Evolutionary conservation across 37 sponge, comb jelly and placozoan genomes (phyloP).

Genomic region (Beroe forskalii): DNA sequence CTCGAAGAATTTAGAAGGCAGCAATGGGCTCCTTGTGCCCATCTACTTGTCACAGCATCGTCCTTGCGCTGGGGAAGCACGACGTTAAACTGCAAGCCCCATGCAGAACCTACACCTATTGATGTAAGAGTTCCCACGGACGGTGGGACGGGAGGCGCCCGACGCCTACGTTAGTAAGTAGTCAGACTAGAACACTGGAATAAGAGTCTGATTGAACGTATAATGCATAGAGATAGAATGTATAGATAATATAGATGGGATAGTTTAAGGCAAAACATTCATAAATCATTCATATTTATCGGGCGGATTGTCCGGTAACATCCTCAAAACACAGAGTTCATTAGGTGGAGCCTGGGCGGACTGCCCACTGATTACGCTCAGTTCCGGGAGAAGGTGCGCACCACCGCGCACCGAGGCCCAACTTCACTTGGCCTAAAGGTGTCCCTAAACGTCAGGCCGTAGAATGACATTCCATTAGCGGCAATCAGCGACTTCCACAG

Average conservation of each 20-base stretch:
- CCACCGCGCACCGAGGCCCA: not conserved
- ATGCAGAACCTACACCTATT: not conserved
- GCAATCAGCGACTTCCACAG: not conserved
- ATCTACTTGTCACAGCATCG: not conserved
- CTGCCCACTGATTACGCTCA: not conserved
- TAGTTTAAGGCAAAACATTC: no score
- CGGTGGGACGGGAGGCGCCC: not conserved
- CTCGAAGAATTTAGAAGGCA: no score
- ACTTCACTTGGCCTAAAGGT: not conserved
- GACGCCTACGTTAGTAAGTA: not conserved
- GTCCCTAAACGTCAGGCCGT: not conserved
- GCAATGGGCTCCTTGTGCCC: no score
- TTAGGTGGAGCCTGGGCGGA: not conserved
- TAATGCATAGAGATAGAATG: no score
- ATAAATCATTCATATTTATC: not conserved
- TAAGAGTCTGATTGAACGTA: no score
- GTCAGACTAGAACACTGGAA: not conserved
- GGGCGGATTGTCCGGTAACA: not conserved
- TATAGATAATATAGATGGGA: no score
- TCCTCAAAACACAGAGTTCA: not conserved
- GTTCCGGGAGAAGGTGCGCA: not conserved
- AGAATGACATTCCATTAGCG: not conserved
- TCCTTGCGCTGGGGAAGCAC: slow-evolving; percentile 58
- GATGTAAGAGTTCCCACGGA: not conserved
- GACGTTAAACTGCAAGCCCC: slow-evolving; percentile 54